Evolutionary conservation across 92 coral and sea anemone genomes (phyloP).

Genomic region (Pocillopora grandis): DNA sequence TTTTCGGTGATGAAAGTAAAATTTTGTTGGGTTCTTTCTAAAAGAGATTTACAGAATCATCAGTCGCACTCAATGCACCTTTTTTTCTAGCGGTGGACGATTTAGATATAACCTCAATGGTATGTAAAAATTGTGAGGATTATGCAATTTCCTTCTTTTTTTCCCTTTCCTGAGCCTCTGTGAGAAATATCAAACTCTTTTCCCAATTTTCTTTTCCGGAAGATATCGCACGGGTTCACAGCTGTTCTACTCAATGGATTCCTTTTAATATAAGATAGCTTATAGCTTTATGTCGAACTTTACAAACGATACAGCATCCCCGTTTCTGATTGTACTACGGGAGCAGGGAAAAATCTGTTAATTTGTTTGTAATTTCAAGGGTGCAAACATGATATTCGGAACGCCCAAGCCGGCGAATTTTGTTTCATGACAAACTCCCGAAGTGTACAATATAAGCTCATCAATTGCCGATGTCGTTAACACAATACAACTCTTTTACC

Average conservation of each 20-base stretch:
- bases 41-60: neutral
- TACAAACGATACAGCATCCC: neutral
- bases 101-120: neutral
- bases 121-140: conserved; percentile 15
- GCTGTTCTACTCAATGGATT: neutral
- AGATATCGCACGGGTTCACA: neutral
- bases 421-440: conserved; percentile 32
- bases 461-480: neutral
- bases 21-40: neutral
- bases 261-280: neutral
- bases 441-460: conserved; percentile 21
- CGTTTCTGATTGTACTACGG: neutral
- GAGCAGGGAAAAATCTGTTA: conserved; percentile 2
- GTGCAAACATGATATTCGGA: conserved; percentile 40
- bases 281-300: neutral
- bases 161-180: conserved; percentile 9
- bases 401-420: conserved; percentile 11
- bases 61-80: neutral
- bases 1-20: neutral
- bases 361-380: conserved; percentile 47
- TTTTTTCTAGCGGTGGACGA: neutral
- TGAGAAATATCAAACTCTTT: neutral
- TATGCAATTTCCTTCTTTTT: conserved; percentile 14
- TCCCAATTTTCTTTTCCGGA: neutral
- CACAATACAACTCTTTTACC: neutral